Base-by-base conservation (phyloP, 2,797 vertebrate genomes). In the Geotrypetes seraphini region DNA sequence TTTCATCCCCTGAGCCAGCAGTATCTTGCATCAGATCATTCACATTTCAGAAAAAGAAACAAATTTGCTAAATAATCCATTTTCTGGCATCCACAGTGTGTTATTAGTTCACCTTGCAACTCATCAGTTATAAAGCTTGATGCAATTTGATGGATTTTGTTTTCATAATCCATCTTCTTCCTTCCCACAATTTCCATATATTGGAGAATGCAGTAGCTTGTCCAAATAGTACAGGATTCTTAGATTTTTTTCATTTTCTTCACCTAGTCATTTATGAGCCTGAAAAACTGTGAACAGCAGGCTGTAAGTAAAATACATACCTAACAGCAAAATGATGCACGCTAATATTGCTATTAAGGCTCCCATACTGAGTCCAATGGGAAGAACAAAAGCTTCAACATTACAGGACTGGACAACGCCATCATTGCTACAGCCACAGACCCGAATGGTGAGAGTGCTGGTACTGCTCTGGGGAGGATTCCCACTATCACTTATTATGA, bases 281-380 rank as follows among this genome's bases (percentile, higher is more conserved):
- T 31, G 31, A 30, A 42, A 19, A 28, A 29, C 10, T 2, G 28
- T 19, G 21, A 14, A 12, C 21, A 11, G 7, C 12, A 12, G 25
- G 1, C 9, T 26, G 6, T 19, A 41, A 41, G 47, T 1, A 4
- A 2, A 33, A 46, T 57, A 75, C 89, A 2, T 85, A 99, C 96
- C 93, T 47, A 99, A 67, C 23, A 99, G 78, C 36, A 99, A 73
- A 60, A 97, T 86, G 55, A 99, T 93, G 69, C 96, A 99, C 10
- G 95, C 94, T 47, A 99, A 71, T 63, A 99, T 99, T 28, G 96
- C 96, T 31, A 99, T 99, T 40, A 99, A 79, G 12, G 96, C 96
- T 18, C 95, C 95, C 94, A 97, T 97, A 45, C 96, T 99, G 46
- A 99, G 91, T 14, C 95, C 96, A 12, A 97, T 96, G 1, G 95